These are phyloP conservation scores for Aphis craccivora DNA, from an alignment of 1,140 invertebrate species.

Conservation along the genomic window DNA sequence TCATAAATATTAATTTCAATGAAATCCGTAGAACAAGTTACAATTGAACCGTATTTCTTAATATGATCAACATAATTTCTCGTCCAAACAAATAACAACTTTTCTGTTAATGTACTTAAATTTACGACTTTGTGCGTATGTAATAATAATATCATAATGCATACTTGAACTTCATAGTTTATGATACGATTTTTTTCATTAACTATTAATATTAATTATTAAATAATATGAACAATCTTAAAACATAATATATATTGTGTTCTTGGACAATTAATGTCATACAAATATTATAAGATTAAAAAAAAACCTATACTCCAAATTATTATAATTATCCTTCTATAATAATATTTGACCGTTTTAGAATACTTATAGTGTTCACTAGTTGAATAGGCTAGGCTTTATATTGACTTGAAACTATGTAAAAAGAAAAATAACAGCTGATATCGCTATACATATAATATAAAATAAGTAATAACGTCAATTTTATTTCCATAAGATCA, in stretches of 20 bases:
- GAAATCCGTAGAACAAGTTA: not conserved
- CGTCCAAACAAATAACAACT: constrained; percentile 1
- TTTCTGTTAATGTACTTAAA: not conserved
- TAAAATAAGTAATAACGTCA: not conserved
- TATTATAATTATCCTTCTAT: not conserved
- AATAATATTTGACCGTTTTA: not conserved
- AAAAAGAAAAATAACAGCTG: not conserved
- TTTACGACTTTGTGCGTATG: not conserved
- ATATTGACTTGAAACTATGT: not conserved
- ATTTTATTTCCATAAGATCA: not conserved
- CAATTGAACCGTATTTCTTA: constrained; percentile 20
- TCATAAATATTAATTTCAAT: constrained; percentile 36
- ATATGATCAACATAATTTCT: constrained; percentile 38
- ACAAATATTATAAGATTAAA: not conserved
- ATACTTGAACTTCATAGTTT: not conserved
- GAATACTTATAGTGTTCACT: not conserved
- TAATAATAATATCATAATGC: not conserved
- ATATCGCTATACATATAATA: not conserved
- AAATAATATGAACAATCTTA: not conserved
- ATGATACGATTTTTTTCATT: not conserved
- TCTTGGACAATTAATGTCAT: not conserved
- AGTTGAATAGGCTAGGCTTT: not conserved
- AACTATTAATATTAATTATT: not conserved
- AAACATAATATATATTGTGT: not conserved
- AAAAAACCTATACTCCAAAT: not conserved